A percentile compares a stretch with the other conserved stretches of the same genome.
Evolutionary conservation across 2,888 invertebrate genomes (phyloP).

Genomic region (Griposia aprilina): DNA sequence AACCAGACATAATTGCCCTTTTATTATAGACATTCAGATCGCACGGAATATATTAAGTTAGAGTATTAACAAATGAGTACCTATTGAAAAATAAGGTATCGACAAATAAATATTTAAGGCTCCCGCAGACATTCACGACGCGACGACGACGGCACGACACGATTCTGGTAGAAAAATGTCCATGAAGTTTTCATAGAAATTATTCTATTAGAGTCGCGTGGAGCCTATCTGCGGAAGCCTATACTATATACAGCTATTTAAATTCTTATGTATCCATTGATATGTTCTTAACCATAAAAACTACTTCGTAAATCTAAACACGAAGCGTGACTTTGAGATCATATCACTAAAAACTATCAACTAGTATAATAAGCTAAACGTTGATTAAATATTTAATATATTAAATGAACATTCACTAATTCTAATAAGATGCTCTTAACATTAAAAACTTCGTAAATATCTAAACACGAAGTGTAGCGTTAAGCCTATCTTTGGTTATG

Average conservation of each 20-base stretch:
- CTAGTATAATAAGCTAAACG: background rate
- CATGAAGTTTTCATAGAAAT: background rate
- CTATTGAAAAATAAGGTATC: too few species aligned
- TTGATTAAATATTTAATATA: background rate
- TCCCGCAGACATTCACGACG: background rate
- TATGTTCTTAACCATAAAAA: background rate
- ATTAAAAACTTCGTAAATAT: background rate
- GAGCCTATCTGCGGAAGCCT: background rate
- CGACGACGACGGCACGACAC: background rate
- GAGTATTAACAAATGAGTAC: too few species aligned
- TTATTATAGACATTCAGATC: background rate
- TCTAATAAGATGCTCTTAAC: background rate
- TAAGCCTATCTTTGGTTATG: background rate
- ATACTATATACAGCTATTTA: background rate
- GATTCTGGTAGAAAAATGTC: background rate
- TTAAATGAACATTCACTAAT: background rate
- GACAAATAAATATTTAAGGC: background rate
- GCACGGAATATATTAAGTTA: background rate
- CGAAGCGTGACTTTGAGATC: background rate
- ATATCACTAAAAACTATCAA: background rate
- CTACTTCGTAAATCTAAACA: background rate
- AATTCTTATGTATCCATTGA: background rate
- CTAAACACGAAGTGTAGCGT: background rate
- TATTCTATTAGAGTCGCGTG: background rate
- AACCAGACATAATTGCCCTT: background rate